A percentile compares a stretch with the other conserved stretches of the same genome.
Evolutionary conservation across 2,888 invertebrate species (phyloP).

Genomic region (Lithophane semibrunnea): DNA sequence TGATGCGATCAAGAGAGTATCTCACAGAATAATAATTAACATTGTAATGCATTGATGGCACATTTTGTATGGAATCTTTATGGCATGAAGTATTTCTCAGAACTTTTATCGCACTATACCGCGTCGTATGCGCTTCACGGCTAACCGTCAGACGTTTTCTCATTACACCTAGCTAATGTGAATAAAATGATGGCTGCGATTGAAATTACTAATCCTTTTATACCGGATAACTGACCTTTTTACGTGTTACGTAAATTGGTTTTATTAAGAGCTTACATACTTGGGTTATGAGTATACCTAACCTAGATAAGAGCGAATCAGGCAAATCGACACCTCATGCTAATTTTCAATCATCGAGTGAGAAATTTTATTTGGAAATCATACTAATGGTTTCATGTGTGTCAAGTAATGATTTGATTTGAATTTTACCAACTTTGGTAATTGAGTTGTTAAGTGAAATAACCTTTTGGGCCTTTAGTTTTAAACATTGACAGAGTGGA

Average conservation of each 20-base stretch:
- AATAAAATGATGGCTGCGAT: conserved; percentile 83
- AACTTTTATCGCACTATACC: conserved; percentile 67
- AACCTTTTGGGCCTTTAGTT: conserved; percentile 30
- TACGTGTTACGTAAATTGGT: conserved; percentile 69
- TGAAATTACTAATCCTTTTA: conserved; percentile 82
- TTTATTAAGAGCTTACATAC: conserved; percentile 61
- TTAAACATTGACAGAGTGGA: conserved; percentile 1
- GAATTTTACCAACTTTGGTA: conserved; percentile 46
- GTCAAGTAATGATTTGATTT: conserved; percentile 47
- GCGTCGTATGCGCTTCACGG: conserved; percentile 62
- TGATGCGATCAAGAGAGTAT: conserved; percentile 13
- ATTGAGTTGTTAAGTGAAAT: conserved; percentile 57
- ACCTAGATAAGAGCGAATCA: conserved; percentile 48
- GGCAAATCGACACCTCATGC: conserved; percentile 58
- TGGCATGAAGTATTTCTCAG: conserved; percentile 41
- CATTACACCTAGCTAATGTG: conserved; percentile 82
- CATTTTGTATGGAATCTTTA: conserved; percentile 13
- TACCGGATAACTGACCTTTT: conserved; percentile 79
- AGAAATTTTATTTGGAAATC: conserved; percentile 57
- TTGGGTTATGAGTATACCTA: conserved; percentile 45
- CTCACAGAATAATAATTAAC: conserved; percentile 15
- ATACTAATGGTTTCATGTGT: conserved; percentile 53
- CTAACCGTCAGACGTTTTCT: conserved; percentile 75
- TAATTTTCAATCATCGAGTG: conserved; percentile 61
- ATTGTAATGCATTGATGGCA: conserved; percentile 16